These are phyloP conservation scores for Pterostichus madidus DNA, from an alignment of 2,888 invertebrate species.

Conservation along the genomic window DNA sequence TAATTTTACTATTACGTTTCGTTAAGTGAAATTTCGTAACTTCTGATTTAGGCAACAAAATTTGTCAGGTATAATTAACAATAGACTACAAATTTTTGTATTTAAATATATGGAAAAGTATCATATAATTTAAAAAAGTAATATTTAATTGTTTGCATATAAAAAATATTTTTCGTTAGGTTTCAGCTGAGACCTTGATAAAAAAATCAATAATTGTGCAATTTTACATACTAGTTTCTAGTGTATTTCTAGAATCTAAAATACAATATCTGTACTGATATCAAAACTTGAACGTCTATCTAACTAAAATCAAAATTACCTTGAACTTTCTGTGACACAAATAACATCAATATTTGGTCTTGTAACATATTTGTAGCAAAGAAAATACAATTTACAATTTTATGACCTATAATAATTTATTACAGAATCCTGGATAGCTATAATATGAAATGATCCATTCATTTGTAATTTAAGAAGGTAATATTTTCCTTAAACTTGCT, in stretches of 20 bases:
- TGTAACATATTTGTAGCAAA: background rate
- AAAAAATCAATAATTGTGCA: no score
- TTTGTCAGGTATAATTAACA: background rate
- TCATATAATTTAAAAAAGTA: background rate
- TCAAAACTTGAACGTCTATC: background rate
- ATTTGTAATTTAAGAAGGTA: background rate
- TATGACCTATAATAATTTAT: background rate
- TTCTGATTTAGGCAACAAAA: slow-evolving; percentile 9
- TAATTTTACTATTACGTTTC: slow-evolving; percentile 34
- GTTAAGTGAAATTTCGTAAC: slow-evolving; percentile 24
- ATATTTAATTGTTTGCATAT: background rate
- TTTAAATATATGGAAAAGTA: no score
- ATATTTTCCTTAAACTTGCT: slow-evolving; percentile 4
- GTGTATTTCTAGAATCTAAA: no score
- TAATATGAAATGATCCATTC: background rate
- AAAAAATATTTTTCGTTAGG: background rate
- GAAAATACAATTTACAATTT: background rate
- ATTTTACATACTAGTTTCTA: no score
- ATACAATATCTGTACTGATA: no score
- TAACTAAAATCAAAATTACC: slow-evolving; percentile 30
- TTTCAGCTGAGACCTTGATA: no score
- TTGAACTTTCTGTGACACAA: slow-evolving; percentile 43
- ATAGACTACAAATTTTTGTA: no score
- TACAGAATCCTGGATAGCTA: background rate
- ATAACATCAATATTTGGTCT: slow-evolving; percentile 30